These are phyloP conservation scores for Acanthosepion pharaonis DNA, from an alignment of 2,888 invertebrate genomes.

Conservation along the genomic window DNA sequence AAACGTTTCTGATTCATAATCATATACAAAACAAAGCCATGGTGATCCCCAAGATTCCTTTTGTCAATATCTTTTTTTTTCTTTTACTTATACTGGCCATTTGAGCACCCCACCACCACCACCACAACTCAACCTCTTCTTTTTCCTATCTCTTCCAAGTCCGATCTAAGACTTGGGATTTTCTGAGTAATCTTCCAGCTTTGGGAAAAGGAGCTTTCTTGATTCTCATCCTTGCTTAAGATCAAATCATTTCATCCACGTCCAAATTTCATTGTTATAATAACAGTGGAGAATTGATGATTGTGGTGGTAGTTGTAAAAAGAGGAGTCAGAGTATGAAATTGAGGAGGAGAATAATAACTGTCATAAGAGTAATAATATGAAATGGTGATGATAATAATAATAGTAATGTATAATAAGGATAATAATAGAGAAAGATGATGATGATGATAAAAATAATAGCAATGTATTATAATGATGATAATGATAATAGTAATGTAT, in stretches of 20 bases:
- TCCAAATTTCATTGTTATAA: background rate
- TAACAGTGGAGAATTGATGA: background rate
- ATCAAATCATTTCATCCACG: background rate
- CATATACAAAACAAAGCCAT: background rate
- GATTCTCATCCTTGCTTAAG: background rate
- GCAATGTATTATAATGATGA: no score
- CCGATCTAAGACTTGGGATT: background rate
- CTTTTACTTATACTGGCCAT: background rate
- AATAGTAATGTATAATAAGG: no score
- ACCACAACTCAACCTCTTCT: background rate
- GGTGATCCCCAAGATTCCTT: constrained; percentile 13
- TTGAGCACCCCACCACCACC: background rate
- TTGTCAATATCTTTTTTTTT: constrained; percentile 18
- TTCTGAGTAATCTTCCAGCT: background rate
- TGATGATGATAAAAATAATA: no score
- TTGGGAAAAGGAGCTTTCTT: background rate
- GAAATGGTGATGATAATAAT: no score
- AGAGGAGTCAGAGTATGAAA: background rate
- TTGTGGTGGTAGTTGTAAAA: background rate
- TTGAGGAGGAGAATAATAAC: background rate
- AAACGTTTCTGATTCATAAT: constrained; percentile 18
- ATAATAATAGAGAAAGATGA: no score
- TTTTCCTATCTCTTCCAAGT: background rate
- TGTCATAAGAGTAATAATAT: no score
- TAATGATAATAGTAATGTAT: no score